phyloP scores from a whole-genome alignment of 1,140 invertebrate genomes.

The Coboldia fuscipes region DNA sequence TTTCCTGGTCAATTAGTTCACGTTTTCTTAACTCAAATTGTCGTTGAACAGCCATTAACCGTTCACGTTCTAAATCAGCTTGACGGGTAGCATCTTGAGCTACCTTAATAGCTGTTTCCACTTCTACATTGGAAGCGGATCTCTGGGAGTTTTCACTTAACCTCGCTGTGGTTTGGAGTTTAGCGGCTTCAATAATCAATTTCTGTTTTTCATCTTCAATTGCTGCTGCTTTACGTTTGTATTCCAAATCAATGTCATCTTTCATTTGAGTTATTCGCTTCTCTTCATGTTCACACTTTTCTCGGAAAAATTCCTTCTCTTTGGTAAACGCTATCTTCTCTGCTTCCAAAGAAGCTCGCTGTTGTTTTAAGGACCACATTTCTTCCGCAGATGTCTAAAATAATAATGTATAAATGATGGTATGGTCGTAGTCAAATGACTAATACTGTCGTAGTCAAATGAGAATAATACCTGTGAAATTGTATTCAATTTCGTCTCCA shows the following conservation, averaged over 20 bases:
- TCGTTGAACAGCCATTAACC: conserved; percentile 17
- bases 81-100: conserved; percentile 22
- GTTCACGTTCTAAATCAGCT: conserved; percentile 22
- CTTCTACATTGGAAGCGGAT: conserved; percentile 15
- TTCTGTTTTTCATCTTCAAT: conserved; percentile 23
- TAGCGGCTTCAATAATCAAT: conserved; percentile 20
- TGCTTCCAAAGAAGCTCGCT: conserved; percentile 15
- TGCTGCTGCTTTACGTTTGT: conserved; percentile 18
- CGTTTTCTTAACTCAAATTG: conserved; percentile 23
- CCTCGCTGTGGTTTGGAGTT: conserved; percentile 20
- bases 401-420: conserved; percentile 15
- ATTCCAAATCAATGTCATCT: too few species aligned
- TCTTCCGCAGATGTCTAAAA: conserved; percentile 16
- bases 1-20: conserved; percentile 18
- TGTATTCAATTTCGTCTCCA: conserved; percentile 22
- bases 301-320: conserved; percentile 20
- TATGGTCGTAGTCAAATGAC: conserved; percentile 19
- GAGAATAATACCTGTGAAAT: conserved; percentile 11
- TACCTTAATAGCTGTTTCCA: conserved; percentile 25
- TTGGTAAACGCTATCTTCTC: conserved; percentile 20
- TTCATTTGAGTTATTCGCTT: too few species aligned
- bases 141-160: conserved; percentile 9
- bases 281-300: conserved; percentile 16
- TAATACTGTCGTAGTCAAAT: too few species aligned
- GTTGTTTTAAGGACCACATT: conserved; percentile 22